phyloP scores from a whole-genome alignment of 2,113 vertebrate genomes.

The Otus sunia region DNA sequence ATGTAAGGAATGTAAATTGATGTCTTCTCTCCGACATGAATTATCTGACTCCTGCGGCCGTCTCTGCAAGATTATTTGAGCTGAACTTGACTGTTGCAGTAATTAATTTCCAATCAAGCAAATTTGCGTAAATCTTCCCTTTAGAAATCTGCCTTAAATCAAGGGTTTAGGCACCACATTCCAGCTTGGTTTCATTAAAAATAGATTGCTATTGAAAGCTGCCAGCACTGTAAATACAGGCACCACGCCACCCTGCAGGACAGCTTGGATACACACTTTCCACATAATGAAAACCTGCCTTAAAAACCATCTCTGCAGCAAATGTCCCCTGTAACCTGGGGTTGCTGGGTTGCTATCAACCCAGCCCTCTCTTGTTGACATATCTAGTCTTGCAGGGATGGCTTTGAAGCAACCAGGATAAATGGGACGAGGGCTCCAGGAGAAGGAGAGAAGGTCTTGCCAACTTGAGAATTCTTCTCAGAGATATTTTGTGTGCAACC shows the following conservation, averaged over 20 bases:
- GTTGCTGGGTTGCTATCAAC: not conserved
- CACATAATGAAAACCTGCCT: conserved; percentile 46
- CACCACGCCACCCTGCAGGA: conserved; percentile 50
- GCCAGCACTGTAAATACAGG: conserved; percentile 56
- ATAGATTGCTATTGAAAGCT: conserved; percentile 50
- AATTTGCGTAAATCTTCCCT: conserved; percentile 57
- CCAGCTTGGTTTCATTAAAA: conserved; percentile 65
- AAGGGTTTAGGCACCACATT: conserved; percentile 35
- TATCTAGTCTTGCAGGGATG: not conserved
- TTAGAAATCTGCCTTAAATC: conserved; percentile 64
- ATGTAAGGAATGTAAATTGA: conserved; percentile 3
- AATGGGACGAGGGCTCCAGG: not conserved
- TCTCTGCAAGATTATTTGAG: conserved; percentile 28
- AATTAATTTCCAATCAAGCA: conserved; percentile 67
- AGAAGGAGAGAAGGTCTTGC: not conserved
- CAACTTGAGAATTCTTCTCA: not conserved
- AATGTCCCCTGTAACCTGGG: not conserved
- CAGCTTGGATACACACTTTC: not conserved
- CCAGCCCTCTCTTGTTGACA: not conserved
- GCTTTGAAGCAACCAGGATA: not conserved
- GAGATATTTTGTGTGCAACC: not conserved
- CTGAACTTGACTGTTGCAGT: conserved; percentile 40
- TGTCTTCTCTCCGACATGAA: not conserved
- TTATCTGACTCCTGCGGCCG: conserved; percentile 25
- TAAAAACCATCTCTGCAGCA: not conserved